These are phyloP conservation scores for Denticeps clupeoides DNA, from an alignment of 2,797 vertebrate genomes.

Conservation along the genomic window DNA sequence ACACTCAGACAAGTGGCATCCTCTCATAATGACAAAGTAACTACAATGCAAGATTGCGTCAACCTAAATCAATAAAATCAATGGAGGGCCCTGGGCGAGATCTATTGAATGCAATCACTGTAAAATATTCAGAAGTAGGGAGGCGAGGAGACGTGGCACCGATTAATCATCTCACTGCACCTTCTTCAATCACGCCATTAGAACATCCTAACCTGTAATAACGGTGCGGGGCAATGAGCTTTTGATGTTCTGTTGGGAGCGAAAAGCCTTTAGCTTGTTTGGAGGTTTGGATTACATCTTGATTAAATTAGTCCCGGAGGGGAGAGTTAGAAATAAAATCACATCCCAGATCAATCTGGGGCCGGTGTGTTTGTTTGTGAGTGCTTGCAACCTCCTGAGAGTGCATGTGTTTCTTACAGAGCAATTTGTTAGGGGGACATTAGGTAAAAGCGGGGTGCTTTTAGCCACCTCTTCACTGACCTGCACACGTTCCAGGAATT, in stretches of 20 bases:
- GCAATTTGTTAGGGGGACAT: too few species aligned
- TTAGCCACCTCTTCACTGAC: constrained; percentile 36
- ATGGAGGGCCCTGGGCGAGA: constrained; percentile 6
- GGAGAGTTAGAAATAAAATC: background rate
- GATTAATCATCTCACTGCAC: background rate
- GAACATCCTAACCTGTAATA: background rate
- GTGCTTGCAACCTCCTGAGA: constrained; percentile 22
- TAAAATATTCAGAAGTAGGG: background rate
- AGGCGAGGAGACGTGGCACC: background rate
- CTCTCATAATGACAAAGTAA: constrained; percentile 3
- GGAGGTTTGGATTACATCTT: background rate
- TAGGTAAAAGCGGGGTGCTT: too few species aligned
- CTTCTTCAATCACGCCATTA: background rate
- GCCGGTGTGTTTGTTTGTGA: constrained; percentile 17
- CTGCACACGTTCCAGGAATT: constrained; percentile 65
- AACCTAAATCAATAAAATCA: constrained; percentile 18
- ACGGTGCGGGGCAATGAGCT: background rate
- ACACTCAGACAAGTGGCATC: background rate
- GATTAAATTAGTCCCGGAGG: background rate
- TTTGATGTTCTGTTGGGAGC: background rate
- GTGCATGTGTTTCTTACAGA: background rate
- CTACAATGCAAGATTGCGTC: constrained; percentile 5
- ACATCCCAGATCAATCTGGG: background rate
- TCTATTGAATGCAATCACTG: constrained; percentile 14
- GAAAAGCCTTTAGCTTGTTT: background rate